phyloP scores from a whole-genome alignment of 2,888 invertebrate genomes.

The Tipula vernalis region DNA sequence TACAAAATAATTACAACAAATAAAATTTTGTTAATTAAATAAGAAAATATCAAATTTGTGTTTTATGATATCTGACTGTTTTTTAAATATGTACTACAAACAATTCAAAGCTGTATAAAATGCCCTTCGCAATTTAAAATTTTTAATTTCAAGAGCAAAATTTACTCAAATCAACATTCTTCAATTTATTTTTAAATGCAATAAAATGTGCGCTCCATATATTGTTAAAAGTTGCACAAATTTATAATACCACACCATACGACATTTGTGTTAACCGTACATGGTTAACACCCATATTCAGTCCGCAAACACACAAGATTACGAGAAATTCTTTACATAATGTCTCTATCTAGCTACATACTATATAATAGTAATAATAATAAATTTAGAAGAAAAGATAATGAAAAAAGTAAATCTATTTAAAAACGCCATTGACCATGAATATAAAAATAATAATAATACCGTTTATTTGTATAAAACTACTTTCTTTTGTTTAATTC shows the following conservation, averaged over 20 bases:
- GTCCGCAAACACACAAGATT: background rate
- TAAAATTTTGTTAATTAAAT: too few species aligned
- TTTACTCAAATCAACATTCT: too few species aligned
- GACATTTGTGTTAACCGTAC: background rate
- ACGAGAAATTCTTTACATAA: background rate
- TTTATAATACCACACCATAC: background rate
- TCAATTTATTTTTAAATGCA: too few species aligned
- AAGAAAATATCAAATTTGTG: too few species aligned
- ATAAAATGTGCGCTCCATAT: background rate
- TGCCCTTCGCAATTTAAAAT: too few species aligned
- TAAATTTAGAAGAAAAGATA: background rate
- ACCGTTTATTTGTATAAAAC: background rate
- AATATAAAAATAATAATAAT: background rate
- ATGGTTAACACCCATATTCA: background rate
- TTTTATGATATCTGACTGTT: too few species aligned
- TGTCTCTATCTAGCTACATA: background rate
- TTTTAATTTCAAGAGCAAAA: too few species aligned
- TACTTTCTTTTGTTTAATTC: background rate
- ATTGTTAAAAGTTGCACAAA: background rate
- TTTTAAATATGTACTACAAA: too few species aligned
- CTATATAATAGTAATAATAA: background rate
- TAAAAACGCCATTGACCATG: background rate
- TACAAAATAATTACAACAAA: too few species aligned
- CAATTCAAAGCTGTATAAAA: too few species aligned
- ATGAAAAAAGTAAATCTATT: background rate